Conservation (phyloP, 2,888 invertebrate genomes). For the Cheilosia urbana region DNA sequence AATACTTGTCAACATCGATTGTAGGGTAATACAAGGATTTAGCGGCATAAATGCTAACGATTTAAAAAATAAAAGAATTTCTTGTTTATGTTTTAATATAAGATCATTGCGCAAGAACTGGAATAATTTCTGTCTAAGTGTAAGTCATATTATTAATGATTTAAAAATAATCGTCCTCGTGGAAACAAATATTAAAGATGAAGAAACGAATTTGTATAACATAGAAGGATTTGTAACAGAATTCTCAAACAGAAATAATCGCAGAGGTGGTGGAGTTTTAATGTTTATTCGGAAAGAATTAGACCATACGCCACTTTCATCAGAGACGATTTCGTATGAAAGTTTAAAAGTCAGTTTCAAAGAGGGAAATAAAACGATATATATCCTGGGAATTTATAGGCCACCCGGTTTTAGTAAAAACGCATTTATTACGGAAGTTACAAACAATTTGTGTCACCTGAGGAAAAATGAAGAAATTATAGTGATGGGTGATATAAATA, state of each 20-base stretch:
- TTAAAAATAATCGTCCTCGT: background rate
- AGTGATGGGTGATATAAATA: slow-evolving; percentile 23
- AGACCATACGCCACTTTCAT: background rate
- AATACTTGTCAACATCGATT: too few species aligned
- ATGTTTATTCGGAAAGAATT: background rate
- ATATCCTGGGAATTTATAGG: slow-evolving; percentile 15
- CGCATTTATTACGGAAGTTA: slow-evolving; percentile 1
- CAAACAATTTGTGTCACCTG: background rate
- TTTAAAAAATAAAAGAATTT: too few species aligned
- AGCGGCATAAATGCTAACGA: too few species aligned
- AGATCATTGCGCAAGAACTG: too few species aligned
- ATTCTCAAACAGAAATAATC: background rate
- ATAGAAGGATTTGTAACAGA: background rate
- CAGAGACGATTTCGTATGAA: slow-evolving; percentile 3
- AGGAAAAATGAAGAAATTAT: background rate
- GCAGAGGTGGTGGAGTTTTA: background rate
- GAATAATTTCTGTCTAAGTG: background rate
- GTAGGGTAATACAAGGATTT: too few species aligned
- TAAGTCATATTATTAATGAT: background rate
- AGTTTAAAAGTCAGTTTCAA: too few species aligned
- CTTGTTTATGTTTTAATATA: too few species aligned
- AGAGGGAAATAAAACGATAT: background rate
- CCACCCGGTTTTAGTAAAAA: slow-evolving; percentile 17
- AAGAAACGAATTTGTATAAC: background rate
- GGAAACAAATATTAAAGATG: background rate